Percentiles rank a stretch among this genome's conserved stretches.
Conservation (phyloP, 2,113 vertebrate species). For the Lasiurus cinereus region DNA sequence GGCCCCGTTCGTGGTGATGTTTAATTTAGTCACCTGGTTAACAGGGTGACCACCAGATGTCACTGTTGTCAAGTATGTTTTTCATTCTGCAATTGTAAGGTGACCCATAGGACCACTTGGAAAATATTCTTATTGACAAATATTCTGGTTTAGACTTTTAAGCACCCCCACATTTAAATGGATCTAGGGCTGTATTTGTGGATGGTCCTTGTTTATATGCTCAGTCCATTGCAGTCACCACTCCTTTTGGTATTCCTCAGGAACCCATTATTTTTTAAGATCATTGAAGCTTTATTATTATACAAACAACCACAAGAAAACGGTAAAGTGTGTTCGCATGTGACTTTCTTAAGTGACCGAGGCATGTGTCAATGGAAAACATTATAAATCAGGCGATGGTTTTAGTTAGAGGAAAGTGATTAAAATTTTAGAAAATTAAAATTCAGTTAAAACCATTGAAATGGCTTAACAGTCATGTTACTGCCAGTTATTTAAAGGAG, state of each 20-base stretch:
- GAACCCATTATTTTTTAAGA: background rate
- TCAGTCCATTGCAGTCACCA: background rate
- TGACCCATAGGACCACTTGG: background rate
- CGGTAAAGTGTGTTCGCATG: background rate
- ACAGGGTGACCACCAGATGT: slow-evolving; percentile 10
- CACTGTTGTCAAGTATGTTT: background rate
- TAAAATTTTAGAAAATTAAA: background rate
- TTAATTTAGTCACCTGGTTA: background rate
- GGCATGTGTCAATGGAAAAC: background rate
- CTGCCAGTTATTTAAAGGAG: background rate
- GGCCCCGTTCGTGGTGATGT: background rate
- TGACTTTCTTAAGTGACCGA: background rate
- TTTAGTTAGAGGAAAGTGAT: background rate
- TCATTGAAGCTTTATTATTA: background rate
- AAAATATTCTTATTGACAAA: background rate
- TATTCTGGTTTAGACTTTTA: background rate
- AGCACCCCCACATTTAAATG: background rate
- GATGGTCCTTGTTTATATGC: background rate
- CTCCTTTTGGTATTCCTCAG: background rate
- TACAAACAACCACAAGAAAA: background rate
- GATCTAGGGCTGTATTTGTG: background rate
- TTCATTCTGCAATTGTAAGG: background rate
- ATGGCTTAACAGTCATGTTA: background rate
- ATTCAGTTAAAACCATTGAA: background rate
- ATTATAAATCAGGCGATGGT: background rate